Conservation (phyloP, 2,797 vertebrate species). For the Parotocinclus haroldoi region DNA sequence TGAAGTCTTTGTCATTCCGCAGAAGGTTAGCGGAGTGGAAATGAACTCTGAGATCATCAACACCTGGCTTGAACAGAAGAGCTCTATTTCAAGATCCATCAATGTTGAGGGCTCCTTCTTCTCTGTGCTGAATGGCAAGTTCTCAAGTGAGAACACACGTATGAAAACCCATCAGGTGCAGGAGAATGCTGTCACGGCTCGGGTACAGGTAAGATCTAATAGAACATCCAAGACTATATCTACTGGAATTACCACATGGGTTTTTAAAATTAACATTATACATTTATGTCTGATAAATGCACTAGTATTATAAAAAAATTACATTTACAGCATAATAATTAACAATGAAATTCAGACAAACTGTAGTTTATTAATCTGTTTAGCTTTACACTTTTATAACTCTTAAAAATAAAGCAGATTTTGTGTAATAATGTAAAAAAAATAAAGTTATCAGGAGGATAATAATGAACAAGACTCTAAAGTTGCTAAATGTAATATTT, state of each 20-base stretch:
- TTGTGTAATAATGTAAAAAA: too few species aligned
- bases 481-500: too few species aligned
- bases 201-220: conserved; percentile 72
- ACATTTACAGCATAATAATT: too few species aligned
- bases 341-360: too few species aligned
- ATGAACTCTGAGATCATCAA: conserved; percentile 83
- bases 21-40: conserved; percentile 82
- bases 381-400: too few species aligned
- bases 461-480: too few species aligned
- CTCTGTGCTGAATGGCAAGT: conserved; percentile 77
- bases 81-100: conserved; percentile 72
- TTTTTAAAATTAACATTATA: not conserved
- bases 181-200: conserved; percentile 72
- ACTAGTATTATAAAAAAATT: too few species aligned
- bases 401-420: too few species aligned
- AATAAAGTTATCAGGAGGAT: too few species aligned
- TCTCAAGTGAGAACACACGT: conserved; percentile 75
- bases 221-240: not conserved
- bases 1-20: conserved; percentile 81
- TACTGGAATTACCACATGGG: not conserved
- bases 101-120: conserved; percentile 76
- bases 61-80: conserved; percentile 81
- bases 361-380: too few species aligned
- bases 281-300: too few species aligned
- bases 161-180: conserved; percentile 84